These are phyloP conservation scores for Chrysolina americana DNA, from an alignment of 2,888 invertebrate genomes.

Conservation along the genomic window DNA sequence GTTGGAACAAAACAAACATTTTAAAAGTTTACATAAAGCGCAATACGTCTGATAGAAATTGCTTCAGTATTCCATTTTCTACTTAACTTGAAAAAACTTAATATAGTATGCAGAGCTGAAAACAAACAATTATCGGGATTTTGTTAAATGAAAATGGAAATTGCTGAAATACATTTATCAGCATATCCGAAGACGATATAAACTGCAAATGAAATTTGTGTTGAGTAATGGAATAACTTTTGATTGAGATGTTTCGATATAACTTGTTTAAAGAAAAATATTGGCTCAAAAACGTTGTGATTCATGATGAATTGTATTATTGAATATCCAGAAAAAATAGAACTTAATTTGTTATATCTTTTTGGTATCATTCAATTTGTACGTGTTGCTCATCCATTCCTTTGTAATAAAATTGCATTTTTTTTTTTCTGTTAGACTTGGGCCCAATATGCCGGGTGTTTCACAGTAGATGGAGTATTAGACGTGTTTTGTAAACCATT, in stretches of 20 bases:
- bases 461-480: too few relatives aligned
- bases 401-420: too few relatives aligned
- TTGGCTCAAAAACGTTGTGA: background rate
- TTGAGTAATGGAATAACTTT: conserved; percentile 5
- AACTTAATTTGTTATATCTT: too few relatives aligned
- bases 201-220: background rate
- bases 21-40: conserved; percentile 22
- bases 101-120: background rate
- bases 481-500: too few relatives aligned
- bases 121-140: conserved; percentile 14
- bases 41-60: conserved; percentile 16
- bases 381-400: too few relatives aligned
- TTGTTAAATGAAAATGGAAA: conserved; percentile 3
- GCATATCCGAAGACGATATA: conserved; percentile 4
- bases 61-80: conserved; percentile 12
- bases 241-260: background rate
- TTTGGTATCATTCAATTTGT: too few relatives aligned
- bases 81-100: conserved; percentile 2
- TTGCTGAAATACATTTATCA: conserved; percentile 1
- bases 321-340: too few relatives aligned
- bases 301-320: background rate
- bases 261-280: background rate
- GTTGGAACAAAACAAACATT: conserved; percentile 17
- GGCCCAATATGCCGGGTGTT: too few relatives aligned
- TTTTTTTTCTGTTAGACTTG: too few relatives aligned